Evolutionary conservation across 2,797 vertebrate genomes (phyloP).

Genomic region (Pseudochirops corinnae): DNA sequence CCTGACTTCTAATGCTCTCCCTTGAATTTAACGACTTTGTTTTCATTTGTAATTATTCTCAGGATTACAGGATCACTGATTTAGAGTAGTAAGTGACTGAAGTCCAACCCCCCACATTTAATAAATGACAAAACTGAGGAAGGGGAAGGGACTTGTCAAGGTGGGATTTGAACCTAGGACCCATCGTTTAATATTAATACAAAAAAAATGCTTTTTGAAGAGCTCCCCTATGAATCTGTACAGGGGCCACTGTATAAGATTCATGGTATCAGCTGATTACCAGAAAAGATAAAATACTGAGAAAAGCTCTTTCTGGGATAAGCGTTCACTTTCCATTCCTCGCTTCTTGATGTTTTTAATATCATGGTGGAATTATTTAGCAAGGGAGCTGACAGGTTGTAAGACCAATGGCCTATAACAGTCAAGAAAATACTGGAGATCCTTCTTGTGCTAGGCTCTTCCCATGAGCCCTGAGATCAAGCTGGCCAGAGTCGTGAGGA

Average conservation of each 20-base stretch:
- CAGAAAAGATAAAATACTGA: not conserved
- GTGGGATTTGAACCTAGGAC: not conserved
- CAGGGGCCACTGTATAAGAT: not conserved
- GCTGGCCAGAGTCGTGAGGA: not conserved
- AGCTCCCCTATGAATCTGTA: not conserved
- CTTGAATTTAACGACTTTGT: not conserved
- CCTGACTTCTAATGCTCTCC: not conserved
- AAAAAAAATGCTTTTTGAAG: not conserved
- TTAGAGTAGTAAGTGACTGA: not conserved
- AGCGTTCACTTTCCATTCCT: not conserved
- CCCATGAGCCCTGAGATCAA: not conserved
- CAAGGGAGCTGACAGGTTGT: not conserved
- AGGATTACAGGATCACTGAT: not conserved
- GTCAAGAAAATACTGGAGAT: not conserved
- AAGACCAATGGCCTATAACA: not conserved
- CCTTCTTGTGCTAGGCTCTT: not conserved
- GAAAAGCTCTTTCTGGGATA: not conserved
- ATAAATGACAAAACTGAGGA: not conserved
- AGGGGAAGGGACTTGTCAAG: not conserved
- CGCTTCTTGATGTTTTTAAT: not conserved
- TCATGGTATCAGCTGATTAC: not conserved
- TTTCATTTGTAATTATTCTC: not conserved
- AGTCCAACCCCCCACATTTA: not conserved
- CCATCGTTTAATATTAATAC: not conserved
- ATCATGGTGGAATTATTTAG: not conserved